Conservation (phyloP, 2,888 invertebrate genomes). For the Cephonodes hylas region DNA sequence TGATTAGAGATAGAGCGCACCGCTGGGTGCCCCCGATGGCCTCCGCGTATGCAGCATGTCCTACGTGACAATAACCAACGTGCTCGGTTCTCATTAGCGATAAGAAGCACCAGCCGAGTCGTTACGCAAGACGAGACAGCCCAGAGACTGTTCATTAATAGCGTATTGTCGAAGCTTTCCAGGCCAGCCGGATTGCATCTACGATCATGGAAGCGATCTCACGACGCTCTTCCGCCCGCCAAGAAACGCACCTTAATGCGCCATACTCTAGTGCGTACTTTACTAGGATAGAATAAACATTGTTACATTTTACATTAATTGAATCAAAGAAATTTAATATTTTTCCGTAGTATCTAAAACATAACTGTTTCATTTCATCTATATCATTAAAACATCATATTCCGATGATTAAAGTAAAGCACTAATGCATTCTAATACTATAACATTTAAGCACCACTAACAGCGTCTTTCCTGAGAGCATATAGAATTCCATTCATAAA, state of each 20-base stretch:
- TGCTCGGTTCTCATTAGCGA: conserved; percentile 61
- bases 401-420: neutral
- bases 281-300: neutral
- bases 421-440: conserved; percentile 8
- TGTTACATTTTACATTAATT: neutral
- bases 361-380: neutral
- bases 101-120: conserved; percentile 47
- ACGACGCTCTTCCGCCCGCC: conserved; percentile 51
- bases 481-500: conserved; percentile 37
- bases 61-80: conserved; percentile 47
- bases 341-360: too few species aligned
- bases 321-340: neutral
- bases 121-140: conserved; percentile 56
- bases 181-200: conserved; percentile 54
- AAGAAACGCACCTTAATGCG: conserved; percentile 6
- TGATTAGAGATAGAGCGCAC: conserved; percentile 34
- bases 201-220: conserved; percentile 52
- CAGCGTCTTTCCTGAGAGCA: conserved; percentile 28
- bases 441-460: conserved; percentile 19
- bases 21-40: conserved; percentile 37
- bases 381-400: conserved; percentile 7
- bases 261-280: neutral
- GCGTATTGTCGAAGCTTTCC: conserved; percentile 60
- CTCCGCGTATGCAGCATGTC: conserved; percentile 38
- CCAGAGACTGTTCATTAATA: conserved; percentile 58